phyloP scores from a whole-genome alignment of 2,113 vertebrate genomes.

The Nibea coibor region DNA sequence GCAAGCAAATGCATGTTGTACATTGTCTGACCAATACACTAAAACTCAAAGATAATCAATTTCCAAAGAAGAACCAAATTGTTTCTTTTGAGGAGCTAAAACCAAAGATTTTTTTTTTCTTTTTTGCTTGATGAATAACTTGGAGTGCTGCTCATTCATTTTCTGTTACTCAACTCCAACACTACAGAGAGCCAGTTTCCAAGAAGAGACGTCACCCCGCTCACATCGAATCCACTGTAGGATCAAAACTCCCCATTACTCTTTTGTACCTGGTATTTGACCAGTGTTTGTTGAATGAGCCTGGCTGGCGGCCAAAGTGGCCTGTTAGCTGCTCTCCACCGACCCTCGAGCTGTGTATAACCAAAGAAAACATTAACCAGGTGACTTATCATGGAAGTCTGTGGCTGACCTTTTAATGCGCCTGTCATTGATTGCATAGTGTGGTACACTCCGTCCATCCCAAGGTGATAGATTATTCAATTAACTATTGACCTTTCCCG shows the following conservation, averaged over 20 bases:
- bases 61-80: neutral
- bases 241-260: constrained; percentile 11
- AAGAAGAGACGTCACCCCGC: neutral
- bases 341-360: constrained; percentile 61
- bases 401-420: constrained; percentile 98
- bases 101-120: neutral
- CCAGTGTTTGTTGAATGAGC: constrained; percentile 11
- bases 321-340: constrained; percentile 29
- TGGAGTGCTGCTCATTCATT: neutral
- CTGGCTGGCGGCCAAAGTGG: neutral
- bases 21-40: neutral
- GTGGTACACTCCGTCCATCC: constrained; percentile 90
- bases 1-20: neutral
- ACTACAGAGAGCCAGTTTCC: neutral
- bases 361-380: constrained; percentile 84
- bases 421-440: constrained; percentile 94
- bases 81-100: neutral
- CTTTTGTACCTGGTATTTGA: constrained; percentile 45
- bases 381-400: constrained; percentile 90
- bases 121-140: neutral
- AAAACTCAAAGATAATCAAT: neutral
- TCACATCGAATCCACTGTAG: neutral
- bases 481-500: constrained; percentile 99
- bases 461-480: constrained; percentile 99
- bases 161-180: neutral